A percentile compares a stretch with the other conserved stretches of the same genome.
These are phyloP conservation scores for Lagodon rhomboides DNA, from an alignment of 2,797 vertebrate species.

Conservation along the genomic window DNA sequence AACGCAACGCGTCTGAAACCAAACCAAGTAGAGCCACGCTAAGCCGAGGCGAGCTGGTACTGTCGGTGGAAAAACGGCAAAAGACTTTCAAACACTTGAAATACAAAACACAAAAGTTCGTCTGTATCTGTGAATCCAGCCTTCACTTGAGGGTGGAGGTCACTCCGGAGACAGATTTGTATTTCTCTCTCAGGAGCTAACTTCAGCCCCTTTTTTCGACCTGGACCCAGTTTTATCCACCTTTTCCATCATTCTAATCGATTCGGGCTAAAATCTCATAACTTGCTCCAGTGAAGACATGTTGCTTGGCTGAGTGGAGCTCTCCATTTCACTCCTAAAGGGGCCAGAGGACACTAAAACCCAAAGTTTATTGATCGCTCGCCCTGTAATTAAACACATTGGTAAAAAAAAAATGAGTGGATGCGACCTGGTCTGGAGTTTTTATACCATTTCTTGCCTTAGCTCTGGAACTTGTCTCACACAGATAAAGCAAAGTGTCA, in stretches of 20 bases:
- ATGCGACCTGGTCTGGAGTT: constrained; percentile 6
- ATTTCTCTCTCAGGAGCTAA: constrained; percentile 24
- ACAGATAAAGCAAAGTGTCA: not conserved
- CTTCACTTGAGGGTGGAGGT: constrained; percentile 5
- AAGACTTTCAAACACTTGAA: not conserved
- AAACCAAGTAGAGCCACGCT: too few relatives aligned
- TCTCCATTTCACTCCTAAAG: constrained; percentile 55
- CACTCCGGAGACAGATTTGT: constrained; percentile 35
- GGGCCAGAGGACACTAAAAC: constrained; percentile 33
- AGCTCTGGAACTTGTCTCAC: not conserved
- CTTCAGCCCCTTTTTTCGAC: constrained; percentile 36
- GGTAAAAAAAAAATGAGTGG: constrained; percentile 9
- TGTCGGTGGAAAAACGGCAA: too few relatives aligned
- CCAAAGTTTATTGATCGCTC: constrained; percentile 50
- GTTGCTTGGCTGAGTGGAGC: constrained; percentile 56
- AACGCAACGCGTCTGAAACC: too few relatives aligned
- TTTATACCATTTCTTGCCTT: not conserved
- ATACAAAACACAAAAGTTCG: not conserved
- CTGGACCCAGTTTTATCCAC: constrained; percentile 38
- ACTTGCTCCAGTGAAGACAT: constrained; percentile 75
- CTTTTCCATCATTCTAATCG: constrained; percentile 68
- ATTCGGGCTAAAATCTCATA: constrained; percentile 71
- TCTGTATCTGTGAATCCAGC: constrained; percentile 11
- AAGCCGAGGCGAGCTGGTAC: too few relatives aligned
- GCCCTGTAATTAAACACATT: constrained; percentile 50